Base-by-base conservation (phyloP, 1,140 invertebrate species). In the Ceratitis capitata region DNA sequence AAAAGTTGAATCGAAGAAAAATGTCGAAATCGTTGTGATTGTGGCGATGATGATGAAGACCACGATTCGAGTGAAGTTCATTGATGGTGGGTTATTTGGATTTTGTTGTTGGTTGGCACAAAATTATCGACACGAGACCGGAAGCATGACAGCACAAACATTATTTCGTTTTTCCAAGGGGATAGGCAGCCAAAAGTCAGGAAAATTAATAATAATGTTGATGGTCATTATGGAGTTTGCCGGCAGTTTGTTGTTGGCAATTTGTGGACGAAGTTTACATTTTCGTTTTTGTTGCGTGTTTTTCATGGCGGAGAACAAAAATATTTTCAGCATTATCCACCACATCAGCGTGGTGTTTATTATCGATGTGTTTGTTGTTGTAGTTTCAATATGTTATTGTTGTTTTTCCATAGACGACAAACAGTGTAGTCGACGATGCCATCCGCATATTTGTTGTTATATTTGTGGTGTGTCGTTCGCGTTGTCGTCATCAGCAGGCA, bases 41-140 rank as follows among this genome's bases (percentile, higher is more conserved):
- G 14, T 12, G 58, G 29, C 16, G n/a, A 39, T 47, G 39, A n/a
- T 45, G 39, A 78, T 14, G n/a, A 47, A 19, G 42, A n/a, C n/a
- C n/a, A n/a, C n/a, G n/a, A n/a, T n/a, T n/a, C n/a, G n/a, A n/a
- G n/a, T n/a, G n/a, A n/a, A n/a, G n/a, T n/a, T n/a, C 45, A 39
- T 39, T 78, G 42, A n/a, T 74, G 64, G 64, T 35, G 14, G 7
- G 7, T 9, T 3, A 12, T 69, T 32, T 16, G 9, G n/a, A 45
- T 78, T 10, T n/a, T 78, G 39, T 19, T 9, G 14, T 19, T 26
- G 49, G 82, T 83, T 83, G 47, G 82, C 5, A 35, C 47, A 83
- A 85, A 69, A 82, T 85, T 82, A 91, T 91, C 89, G 89, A 88
- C 89, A 91, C 89, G 89, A 91, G 89, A 88, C 87, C 89, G 89